Evolutionary conservation across 2,113 vertebrate genomes (phyloP), one percentile per base, ranked within the genome.

Genomic region (Paraplagusia blochii): DNA sequence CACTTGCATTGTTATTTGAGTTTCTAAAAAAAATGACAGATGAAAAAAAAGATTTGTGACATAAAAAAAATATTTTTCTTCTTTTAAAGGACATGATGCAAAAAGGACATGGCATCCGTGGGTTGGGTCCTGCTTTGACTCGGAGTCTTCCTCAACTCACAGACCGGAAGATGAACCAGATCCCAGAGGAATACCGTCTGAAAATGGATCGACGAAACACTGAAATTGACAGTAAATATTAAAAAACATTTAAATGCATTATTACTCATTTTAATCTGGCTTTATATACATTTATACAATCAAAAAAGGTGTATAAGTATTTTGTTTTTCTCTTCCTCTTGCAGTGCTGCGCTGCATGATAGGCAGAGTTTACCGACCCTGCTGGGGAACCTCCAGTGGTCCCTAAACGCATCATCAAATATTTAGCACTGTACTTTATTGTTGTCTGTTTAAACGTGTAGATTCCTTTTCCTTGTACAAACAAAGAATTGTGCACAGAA

Each of bases 331-430:
- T 36, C 53, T 66, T 43, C 43, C 11, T 64, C 46, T 38, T 39
- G 7, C 52, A 98, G 96, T 94, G 77, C 91, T 97, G 77, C 92
- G 95, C 36, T 98, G 95, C 62, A 99, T 98, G 95, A 90, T 98
- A 62, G 95, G 95, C 85, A 88, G 95, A 93, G 94, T 97, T 49
- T 98, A 97, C 69, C 88, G 95, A 76, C 96, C 96, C 48, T 98
- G 96, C 80, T 97, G 94, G 95, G 89, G 93, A 80, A 70, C 4
- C 14, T 22, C 29, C 17, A 8, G 11, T 36, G 12, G 11, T 2
- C 9, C 10, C 15, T 16, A 9, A 29, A 29, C 51, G 43, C 44
- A 12, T 36, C 7, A 5, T 62, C 14, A 13, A 13, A 40, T 12
- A 39, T 39, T 9, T 3, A 9, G 3, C 11, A 9, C 11, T 9